Evolutionary conservation across 2,797 vertebrate species (phyloP), one percentile per base, ranked within the genome.

Genomic region (Etheostoma perlongum): DNA sequence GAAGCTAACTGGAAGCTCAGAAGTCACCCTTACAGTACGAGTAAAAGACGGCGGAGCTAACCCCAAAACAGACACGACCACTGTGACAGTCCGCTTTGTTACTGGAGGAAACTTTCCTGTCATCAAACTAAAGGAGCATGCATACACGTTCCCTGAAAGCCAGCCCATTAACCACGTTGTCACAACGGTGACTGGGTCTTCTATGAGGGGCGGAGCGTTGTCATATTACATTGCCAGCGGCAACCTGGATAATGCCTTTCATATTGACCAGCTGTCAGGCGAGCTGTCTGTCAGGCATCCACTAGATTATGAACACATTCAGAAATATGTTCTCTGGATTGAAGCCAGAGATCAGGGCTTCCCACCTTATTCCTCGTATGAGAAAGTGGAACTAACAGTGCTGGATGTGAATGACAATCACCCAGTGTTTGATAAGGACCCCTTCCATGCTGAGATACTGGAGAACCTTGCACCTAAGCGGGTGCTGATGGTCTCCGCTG

Each of bases 151-250:
- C 85, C 96, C 96, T 0, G 98, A 99, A 93, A 98, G 94, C 88
- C 97, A 99, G 76, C 94, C 95, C 0, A 93, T 95, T 0, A 96
- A 97, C 77, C 98, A 98, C 0, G 85, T 96, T 0, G 94, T 99
- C 59, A 97, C 98, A 6, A 96, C 94, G 0, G 78, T 99, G 47
- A 95, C 94, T 0, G 98, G 97, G 0, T 94, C 96, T 11, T 99
- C 98, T 3, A 93, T 95, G 79, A 96, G 98, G 84, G 96, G 97
- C 1, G 98, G 97, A 4, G 89, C 95, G 4, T 87, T 99, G 89
- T 98, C 97, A 0, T 99, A 97, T 82, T 99, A 98, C 81, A 96
- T 99, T 0, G 97, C 98, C 62, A 99, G 98, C 6, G 98, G 98
- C 59, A 99, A 99, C 87, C 92, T 99, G 78, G 98, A 97, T 78